Base-by-base conservation (phyloP, 2,888 invertebrate genomes). In the Noctua janthina region DNA sequence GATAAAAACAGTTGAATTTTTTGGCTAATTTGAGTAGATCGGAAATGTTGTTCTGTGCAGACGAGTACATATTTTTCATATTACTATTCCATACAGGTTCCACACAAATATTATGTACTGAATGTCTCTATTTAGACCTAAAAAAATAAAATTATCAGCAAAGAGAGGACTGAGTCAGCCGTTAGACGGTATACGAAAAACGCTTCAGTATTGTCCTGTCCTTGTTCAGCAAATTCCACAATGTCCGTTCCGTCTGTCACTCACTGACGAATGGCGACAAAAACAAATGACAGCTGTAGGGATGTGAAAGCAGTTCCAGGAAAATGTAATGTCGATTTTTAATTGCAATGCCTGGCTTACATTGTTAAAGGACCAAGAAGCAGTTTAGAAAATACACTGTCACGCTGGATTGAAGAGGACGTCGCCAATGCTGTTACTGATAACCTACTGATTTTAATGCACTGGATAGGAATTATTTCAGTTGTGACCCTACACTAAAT, bases 1-100 rank as follows among this genome's bases (percentile, higher is more conserved):
- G 96, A 96, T 99, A 99, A 96, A 99, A 99, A 97, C 98, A 98
- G 97, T 99, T 99, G 96, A 98, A 99, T 97, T 98, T 98, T 94
- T 98, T 98, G 83, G 99, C 98, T 94, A 99, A 97, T 97, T 98
- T 98, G 93, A 98, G 96, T 92, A 98, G 97, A 91, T 96, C 96
- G 73, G 96, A 97, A 93, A 95, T 94, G 87, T 94, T 95, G 89
- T 94, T 96, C 91, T 95, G 95, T 88, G 94, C 91, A 89, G 94
- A 91, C 87, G 96, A 95, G 95, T 95, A 95, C 96, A 97, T 97
- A 90, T 96, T 95, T 96, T 95, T 96, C 96, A 96, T 96, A 94
- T 85, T 93, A 94, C 93, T 93, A 90, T 91, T 92, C 92, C 94
- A 93, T 93, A 82, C 85, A 82, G 74, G 59, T 78, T 81, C 83